phyloP scores from a whole-genome alignment of 2,888 invertebrate species.

The Monopis laevigella region DNA sequence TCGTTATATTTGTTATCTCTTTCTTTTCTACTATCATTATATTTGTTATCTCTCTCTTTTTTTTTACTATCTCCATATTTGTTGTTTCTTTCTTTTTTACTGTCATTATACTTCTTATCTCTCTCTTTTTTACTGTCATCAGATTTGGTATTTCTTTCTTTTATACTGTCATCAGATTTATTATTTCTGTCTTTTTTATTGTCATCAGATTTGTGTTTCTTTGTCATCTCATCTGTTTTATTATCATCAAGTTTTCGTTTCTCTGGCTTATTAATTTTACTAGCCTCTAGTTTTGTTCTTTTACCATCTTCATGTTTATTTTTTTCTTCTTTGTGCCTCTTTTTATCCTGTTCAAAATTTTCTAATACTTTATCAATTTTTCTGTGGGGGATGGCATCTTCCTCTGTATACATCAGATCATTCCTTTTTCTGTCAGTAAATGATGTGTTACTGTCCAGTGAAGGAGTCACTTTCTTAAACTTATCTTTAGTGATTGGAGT shows the following conservation, averaged over 20 bases:
- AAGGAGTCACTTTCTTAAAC: too few species aligned
- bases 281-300: too few species aligned
- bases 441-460: background rate
- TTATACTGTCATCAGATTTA: conserved; percentile 10
- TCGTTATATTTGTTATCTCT: conserved; percentile 13
- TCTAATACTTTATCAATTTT: background rate
- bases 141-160: conserved; percentile 14
- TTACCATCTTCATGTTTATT: too few species aligned
- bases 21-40: conserved; percentile 16
- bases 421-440: background rate
- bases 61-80: background rate
- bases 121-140: conserved; percentile 1
- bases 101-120: conserved; percentile 7
- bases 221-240: conserved; percentile 49
- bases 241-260: too few species aligned
- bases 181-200: conserved; percentile 17
- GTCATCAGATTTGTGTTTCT: conserved; percentile 37
- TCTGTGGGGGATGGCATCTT: background rate
- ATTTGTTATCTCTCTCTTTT: conserved; percentile 14
- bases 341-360: too few species aligned
- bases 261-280: too few species aligned
- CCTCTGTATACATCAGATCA: background rate
- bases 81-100: conserved; percentile 6
- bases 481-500: background rate
- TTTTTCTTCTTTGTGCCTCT: too few species aligned